phyloP scores from a whole-genome alignment of 2,113 vertebrate species.

The Rallus limicola region DNA sequence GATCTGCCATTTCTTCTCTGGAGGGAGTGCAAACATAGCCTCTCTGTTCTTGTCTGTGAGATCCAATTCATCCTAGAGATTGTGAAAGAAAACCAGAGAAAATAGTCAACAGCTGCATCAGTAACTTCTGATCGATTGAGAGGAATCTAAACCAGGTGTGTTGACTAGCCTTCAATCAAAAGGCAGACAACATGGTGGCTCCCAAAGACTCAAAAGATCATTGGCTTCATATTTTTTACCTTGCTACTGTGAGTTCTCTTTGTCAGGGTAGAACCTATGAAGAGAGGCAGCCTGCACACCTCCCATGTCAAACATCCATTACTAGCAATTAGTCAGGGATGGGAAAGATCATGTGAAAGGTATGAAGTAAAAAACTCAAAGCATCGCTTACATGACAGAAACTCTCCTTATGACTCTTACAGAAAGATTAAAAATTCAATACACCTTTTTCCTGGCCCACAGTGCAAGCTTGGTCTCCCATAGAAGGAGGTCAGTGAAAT shows the following conservation, averaged over 20 bases:
- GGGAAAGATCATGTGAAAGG: background rate
- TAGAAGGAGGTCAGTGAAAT: background rate
- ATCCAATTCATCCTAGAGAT: conserved; percentile 92
- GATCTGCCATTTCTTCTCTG: conserved; percentile 99
- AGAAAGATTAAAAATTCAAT: background rate
- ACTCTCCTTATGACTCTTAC: background rate
- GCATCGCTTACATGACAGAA: background rate
- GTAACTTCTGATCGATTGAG: background rate
- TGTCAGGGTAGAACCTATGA: background rate
- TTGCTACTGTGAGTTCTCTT: background rate
- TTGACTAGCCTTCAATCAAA: background rate
- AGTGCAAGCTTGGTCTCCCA: background rate
- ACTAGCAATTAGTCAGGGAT: background rate
- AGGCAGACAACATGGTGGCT: background rate
- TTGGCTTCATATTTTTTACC: background rate
- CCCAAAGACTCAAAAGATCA: background rate
- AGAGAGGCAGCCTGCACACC: background rate
- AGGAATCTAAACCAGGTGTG: background rate
- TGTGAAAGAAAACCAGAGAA: background rate
- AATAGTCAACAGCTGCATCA: background rate
- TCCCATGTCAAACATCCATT: background rate
- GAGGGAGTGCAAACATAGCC: conserved; percentile 95
- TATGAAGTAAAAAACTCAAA: background rate
- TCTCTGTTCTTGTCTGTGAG: conserved; percentile 97
- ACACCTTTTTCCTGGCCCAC: background rate